Evolutionary conservation across 2,797 vertebrate genomes (phyloP).

Genomic region (Gallirallus australis): DNA sequence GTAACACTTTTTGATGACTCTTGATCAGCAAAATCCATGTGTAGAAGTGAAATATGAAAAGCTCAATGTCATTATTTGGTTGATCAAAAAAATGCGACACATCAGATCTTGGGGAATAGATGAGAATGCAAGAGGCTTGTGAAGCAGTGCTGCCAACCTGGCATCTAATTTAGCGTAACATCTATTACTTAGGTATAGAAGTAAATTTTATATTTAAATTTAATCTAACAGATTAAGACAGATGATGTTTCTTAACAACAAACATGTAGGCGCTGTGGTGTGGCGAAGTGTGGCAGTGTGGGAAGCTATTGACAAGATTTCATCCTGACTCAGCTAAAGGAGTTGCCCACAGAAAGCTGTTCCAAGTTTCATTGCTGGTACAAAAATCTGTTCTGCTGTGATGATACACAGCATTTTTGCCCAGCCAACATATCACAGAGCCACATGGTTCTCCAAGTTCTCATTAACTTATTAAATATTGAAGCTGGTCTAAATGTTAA

Average conservation of each 20-base stretch:
- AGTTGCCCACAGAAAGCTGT: constrained; percentile 51
- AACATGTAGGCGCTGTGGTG: background rate
- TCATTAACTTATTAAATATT: background rate
- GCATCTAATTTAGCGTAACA: background rate
- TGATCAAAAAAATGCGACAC: background rate
- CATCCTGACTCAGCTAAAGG: constrained; percentile 52
- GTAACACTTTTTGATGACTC: background rate
- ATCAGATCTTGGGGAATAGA: background rate
- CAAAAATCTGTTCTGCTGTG: constrained; percentile 51
- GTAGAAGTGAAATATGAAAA: background rate
- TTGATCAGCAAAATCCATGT: background rate
- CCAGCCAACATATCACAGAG: background rate
- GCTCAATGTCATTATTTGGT: background rate
- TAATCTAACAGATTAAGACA: background rate
- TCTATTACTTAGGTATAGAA: background rate
- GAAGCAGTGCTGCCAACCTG: background rate
- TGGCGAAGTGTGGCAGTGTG: constrained; percentile 32
- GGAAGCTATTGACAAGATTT: constrained; percentile 49
- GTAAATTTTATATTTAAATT: background rate
- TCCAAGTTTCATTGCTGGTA: constrained; percentile 3
- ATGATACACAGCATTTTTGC: constrained; percentile 9
- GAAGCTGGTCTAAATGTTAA: background rate
- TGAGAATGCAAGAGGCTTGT: background rate
- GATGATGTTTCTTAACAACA: background rate
- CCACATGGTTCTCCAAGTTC: background rate